These are phyloP conservation scores for Paraescarpia echinospica DNA, from an alignment of 1,140 invertebrate genomes.

Conservation along the genomic window DNA sequence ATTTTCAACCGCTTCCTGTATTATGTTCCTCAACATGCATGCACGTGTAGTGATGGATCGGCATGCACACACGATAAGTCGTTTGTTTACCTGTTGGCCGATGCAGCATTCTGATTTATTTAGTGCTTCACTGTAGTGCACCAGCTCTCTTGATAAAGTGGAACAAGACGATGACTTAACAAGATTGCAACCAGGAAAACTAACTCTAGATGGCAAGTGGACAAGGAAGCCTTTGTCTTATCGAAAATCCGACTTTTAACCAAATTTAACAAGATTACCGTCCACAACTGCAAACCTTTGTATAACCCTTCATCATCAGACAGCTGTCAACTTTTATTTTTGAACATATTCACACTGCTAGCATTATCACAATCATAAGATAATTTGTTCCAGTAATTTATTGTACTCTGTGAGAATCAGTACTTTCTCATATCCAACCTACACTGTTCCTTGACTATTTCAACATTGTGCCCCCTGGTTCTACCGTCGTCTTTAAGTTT, in stretches of 20 bases:
- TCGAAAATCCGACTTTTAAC: not conserved
- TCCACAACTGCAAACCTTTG: too few relatives aligned
- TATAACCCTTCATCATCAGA: too few relatives aligned
- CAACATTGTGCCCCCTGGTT: too few relatives aligned
- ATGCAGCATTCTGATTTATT: not conserved
- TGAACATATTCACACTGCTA: too few relatives aligned
- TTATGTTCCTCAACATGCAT: not conserved
- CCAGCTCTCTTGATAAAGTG: not conserved
- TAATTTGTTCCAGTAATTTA: too few relatives aligned
- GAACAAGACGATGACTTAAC: not conserved
- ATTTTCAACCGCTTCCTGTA: not conserved
- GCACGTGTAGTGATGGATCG: not conserved
- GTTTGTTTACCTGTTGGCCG: not conserved
- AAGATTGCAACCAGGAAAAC: not conserved
- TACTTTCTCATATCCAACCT: too few relatives aligned
- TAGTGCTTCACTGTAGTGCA: not conserved
- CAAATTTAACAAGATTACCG: too few relatives aligned
- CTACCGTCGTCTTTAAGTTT: too few relatives aligned
- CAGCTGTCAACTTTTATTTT: too few relatives aligned
- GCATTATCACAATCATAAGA: too few relatives aligned
- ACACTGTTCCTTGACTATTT: too few relatives aligned
- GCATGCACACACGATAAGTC: not conserved
- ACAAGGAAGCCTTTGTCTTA: not conserved
- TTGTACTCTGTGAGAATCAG: too few relatives aligned
- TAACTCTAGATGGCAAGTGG: not conserved